These are phyloP conservation scores for Ceratitis capitata DNA, from an alignment of 1,140 invertebrate genomes.

Conservation along the genomic window DNA sequence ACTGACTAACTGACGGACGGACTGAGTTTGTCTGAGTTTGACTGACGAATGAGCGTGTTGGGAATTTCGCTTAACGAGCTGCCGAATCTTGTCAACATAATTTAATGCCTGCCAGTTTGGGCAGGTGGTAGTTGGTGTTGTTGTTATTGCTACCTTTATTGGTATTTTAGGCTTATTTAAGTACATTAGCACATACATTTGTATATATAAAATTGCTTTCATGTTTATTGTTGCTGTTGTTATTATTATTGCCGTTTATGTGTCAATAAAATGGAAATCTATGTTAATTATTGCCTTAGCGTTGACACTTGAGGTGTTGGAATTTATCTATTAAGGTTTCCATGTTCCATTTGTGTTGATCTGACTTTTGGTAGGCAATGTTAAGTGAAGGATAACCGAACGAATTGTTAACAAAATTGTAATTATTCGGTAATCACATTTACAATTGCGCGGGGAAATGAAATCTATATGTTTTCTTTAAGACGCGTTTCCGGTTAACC, in stretches of 20 bases:
- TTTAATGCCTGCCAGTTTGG: conserved; percentile 22
- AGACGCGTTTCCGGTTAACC: no score
- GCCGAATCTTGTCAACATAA: conserved; percentile 27
- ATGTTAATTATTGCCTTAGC: conserved; percentile 20
- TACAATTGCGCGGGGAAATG: no score
- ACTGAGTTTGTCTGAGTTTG: not conserved
- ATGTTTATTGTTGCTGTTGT: not conserved
- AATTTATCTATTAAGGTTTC: conserved; percentile 1
- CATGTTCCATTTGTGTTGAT: not conserved
- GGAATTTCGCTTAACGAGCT: conserved; percentile 30
- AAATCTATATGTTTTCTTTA: no score
- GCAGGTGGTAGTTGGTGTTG: conserved; percentile 14
- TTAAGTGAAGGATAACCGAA: not conserved
- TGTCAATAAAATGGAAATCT: conserved; percentile 19
- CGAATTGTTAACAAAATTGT: no score
- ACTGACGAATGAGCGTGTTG: conserved; percentile 11
- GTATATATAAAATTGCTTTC: not conserved
- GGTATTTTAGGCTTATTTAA: not conserved
- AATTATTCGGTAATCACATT: no score
- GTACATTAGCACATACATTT: not conserved
- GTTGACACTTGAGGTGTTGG: conserved; percentile 31
- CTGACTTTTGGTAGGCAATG: not conserved
- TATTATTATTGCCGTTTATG: not conserved
- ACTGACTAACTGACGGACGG: not conserved
- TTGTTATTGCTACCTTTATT: not conserved